Base-by-base conservation (phyloP, 2,797 vertebrate species). In the Gymnothorax reevesii region DNA sequence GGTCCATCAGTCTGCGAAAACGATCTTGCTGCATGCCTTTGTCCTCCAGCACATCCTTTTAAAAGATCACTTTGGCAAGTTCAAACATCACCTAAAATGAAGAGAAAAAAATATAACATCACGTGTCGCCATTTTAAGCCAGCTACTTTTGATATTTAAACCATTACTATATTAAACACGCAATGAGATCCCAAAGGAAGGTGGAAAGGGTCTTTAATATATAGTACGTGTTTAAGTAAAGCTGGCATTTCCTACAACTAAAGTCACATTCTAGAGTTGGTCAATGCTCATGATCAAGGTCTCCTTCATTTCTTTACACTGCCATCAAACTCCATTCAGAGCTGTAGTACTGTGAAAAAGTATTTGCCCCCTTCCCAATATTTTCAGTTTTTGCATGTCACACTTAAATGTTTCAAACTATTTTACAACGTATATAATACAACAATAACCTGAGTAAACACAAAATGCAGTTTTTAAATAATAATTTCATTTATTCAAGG, bases 51-150 rank as follows among this genome's bases (percentile, higher is more conserved):
- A 52, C 13, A 49, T 22, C 75, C 22, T 55, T 7, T 98, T 91
- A 99, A 94, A 98, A 98, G 94, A 98, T 91, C 88, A 99, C 96
- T 92, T 98, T 97, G 88, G 93, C 96, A 83, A 99, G 96, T 94
- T 99, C 98, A 95, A 99, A 99, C 96, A 99, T 95, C 86, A 99
- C 98, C 98, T 99, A 89, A 25, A 42, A 42, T 2, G 89, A 62
- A 89, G 83, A 59, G 92, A 92, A 92, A 82, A 91, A 73, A 91
- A 79, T 49, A 60, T 5, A 0, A 1, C 13, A 25, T 27, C 55
- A 52, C 15, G 57, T 84, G 8, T 7, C 55, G 6, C 27, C 27
- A 52, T 22, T 42, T 20, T 42, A 83, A 20, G 27, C 1, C 25
- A 64, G 13, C 64, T 4, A 13, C n/a, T 33, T 60, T 3, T 57